Base-by-base conservation (phyloP, 2,888 invertebrate species). In the Drosophila atripex region DNA sequence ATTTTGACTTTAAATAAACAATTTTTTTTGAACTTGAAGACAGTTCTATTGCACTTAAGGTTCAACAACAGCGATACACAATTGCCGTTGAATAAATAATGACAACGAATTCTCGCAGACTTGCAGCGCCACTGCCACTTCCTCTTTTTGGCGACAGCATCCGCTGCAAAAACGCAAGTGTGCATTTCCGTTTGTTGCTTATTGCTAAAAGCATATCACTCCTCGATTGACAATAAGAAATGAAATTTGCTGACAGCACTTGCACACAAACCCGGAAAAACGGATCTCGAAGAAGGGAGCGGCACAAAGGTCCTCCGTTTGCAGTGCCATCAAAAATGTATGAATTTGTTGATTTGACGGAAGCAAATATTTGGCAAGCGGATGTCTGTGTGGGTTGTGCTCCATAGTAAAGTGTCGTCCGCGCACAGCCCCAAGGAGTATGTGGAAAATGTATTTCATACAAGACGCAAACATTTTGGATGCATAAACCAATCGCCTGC, bases 321-420 rank as follows among this genome's bases (percentile, higher is more conserved):
- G 76, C 64, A 61, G 57, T 58, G 70, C 54, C 76, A 80, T 80
- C 80, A 83, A 84, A 80, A 74, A 76, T 80, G 69, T 74, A 80
- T 78, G 84, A 76, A 84, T 84, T 78, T 84, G 78, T 84, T 78
- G 85, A 84, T 84, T 78, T 78, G 85, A 80, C 80, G 84, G 80
- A 80, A 80, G 80, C 84, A 80, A 80, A 84, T 73, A 80, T 83
- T 80, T 80, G 78, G 63, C 80, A 71, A 73, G 63, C 78, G 76
- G 78, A 76, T 80, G 79, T 73, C 69, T 55, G 71, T 63, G 71
- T 63, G 71, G 60, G 66, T 60, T 43, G 55, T 61, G 12, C 58
- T 58, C 35, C 7, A n/a, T 35, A n/a, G 14, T n/a, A 35, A n/a
- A 35, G 46, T 16, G 54, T 53, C 53, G 61, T 55, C 25, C 38